Base-by-base conservation (phyloP, 2,113 vertebrate genomes). In the Rhegmatorhina hoffmannsi region DNA sequence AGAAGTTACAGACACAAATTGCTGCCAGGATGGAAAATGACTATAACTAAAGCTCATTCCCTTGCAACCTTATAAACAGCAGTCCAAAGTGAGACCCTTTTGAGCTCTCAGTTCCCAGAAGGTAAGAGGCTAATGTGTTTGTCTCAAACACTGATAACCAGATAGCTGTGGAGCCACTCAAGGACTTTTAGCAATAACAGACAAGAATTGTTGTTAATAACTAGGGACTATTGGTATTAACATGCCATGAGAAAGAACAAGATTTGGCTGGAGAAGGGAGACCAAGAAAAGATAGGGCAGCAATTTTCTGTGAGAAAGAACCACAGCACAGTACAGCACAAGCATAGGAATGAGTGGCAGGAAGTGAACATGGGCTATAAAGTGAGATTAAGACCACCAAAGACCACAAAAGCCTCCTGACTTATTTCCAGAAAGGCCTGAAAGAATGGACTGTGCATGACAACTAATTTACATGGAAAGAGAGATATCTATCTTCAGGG, bases 371-470 rank as follows among this genome's bases (percentile, higher is more conserved):
- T 36, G 12, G 36, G 16, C 21, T 52, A n/a, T 4, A 67, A 33
- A 8, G 5, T 20, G 12, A 31, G 40, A 52, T 67, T 44, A 67
- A 36, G 36, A 38, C 6, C 17, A 23, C 14, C 17, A 43, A 74
- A 44, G 21, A 44, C 10, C 23, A 15, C 7, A 25, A 43, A 56
- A 50, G 6, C 34, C 40, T 21, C 50, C 31, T 0, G 0, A 43
- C 21, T 7, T 13, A 16, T 73, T 56, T 64, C 50, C 20, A 64
- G 43, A 73, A 88, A 50, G 13, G 21, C 5, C 13, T 43, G 50
- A 64, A 55, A 34, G 20, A 56, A 56, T 3, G 2, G 25, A 64
- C 25, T 43, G 3, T 5, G 4, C 34, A 64, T 26, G 29, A 26
- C 17, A 56, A 64, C 7, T 56, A 56, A 56, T 20, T 43, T 56